Evolutionary conservation across 1,140 invertebrate species (phyloP).

Genomic region (Battus philenor): DNA sequence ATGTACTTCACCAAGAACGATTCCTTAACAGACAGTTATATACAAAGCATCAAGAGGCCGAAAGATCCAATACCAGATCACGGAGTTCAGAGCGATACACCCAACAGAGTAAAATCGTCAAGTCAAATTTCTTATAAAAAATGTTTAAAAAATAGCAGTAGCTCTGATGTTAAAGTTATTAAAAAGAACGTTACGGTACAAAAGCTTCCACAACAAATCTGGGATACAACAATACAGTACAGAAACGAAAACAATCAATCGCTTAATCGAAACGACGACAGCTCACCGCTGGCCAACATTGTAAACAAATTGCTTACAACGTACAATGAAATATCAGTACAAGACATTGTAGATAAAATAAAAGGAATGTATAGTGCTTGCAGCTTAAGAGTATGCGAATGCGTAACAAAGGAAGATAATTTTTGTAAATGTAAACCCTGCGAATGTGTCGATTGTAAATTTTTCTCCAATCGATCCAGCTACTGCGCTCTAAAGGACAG

Average conservation of each 20-base stretch:
- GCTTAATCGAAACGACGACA: neutral
- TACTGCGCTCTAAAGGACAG: no score
- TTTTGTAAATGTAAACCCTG: constrained; percentile 40
- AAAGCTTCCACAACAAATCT: neutral
- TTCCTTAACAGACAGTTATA: no score
- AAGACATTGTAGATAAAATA: constrained; percentile 41
- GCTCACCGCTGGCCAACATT: neutral
- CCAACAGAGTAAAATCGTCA: no score
- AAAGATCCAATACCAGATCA: no score
- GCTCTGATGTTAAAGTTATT: constrained; percentile 6
- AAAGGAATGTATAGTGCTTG: constrained; percentile 53
- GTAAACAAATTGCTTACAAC: constrained; percentile 10
- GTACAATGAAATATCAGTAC: constrained; percentile 25
- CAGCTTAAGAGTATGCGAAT: constrained; percentile 58
- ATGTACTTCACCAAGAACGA: neutral
- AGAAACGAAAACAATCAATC: neutral
- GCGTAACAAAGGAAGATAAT: constrained; percentile 32
- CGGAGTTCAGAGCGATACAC: no score
- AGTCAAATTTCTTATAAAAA: no score
- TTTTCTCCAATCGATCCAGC: no score
- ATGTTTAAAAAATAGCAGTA: no score
- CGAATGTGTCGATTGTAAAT: constrained; percentile 34
- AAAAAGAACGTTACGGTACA: constrained; percentile 1
- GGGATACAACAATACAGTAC: neutral
- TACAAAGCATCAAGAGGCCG: no score